A percentile compares a stretch with the other conserved stretches of the same genome.
Conservation (phyloP, 2,113 vertebrate species). For the Empidonax alnorum region DNA sequence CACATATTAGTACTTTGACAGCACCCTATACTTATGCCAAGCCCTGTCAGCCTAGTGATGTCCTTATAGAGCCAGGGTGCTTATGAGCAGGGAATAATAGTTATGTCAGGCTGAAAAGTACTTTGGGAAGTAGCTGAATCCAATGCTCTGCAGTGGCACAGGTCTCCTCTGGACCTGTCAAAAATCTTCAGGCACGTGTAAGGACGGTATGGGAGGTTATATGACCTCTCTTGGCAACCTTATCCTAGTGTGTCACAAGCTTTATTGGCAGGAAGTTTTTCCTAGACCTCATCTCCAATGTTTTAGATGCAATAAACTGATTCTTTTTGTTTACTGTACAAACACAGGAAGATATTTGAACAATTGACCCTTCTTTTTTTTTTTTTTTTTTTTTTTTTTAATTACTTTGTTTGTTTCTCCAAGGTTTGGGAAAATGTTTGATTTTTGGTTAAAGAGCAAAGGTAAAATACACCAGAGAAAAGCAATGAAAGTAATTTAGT, state of each 20-base stretch:
- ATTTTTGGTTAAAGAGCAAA: not conserved
- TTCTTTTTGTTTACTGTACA: not conserved
- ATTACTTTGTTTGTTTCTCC: not conserved
- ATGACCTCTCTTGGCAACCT: not conserved
- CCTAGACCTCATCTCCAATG: not conserved
- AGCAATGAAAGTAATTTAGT: not conserved
- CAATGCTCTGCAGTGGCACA: not conserved
- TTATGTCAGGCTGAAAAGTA: not conserved
- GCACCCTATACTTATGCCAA: not conserved
- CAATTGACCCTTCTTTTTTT: not conserved
- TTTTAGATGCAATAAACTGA: not conserved
- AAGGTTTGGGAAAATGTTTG: not conserved
- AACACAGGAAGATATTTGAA: not conserved
- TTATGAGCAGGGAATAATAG: not conserved
- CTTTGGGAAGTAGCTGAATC: not conserved
- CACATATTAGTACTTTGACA: not conserved
- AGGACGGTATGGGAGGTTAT: not conserved
- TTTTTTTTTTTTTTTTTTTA: not conserved
- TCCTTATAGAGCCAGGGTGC: not conserved
- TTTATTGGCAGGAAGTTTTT: not conserved
- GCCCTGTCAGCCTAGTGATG: not conserved
- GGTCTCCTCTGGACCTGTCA: not conserved
- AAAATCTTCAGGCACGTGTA: not conserved
- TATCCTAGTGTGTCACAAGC: not conserved
- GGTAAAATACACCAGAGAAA: not conserved